Percentiles rank a stretch among this genome's conserved stretches.
Evolutionary conservation across 2,797 vertebrate species (phyloP).

Genomic region (Xerus rutilus): DNA sequence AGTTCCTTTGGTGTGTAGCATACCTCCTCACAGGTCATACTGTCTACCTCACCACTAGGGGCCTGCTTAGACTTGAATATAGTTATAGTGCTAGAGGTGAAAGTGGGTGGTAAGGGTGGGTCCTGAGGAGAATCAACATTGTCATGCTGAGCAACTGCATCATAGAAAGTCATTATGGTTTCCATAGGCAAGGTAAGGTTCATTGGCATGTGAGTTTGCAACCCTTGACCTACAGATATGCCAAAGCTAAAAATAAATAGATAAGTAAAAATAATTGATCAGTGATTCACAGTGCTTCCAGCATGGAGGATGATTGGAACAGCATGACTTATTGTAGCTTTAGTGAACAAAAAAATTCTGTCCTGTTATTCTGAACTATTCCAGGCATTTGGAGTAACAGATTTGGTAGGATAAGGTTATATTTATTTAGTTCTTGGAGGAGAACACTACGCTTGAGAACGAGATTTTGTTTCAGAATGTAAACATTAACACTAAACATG

Average conservation of each 20-base stretch:
- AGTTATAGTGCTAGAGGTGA: no score
- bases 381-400: not conserved
- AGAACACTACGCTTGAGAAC: not conserved
- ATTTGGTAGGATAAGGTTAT: not conserved
- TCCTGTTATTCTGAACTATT: not conserved
- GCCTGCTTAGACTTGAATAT: no score
- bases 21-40: not conserved
- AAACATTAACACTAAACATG: conserved; percentile 17
- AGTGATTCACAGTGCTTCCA: not conserved
- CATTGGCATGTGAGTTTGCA: not conserved
- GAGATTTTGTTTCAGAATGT: conserved; percentile 53
- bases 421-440: conserved; percentile 30
- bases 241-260: not conserved
- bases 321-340: not conserved
- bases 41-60: not conserved
- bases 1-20: no score
- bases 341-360: conserved; percentile 22
- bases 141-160: not conserved
- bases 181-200: not conserved
- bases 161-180: no score
- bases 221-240: not conserved
- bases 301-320: not conserved
- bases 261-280: not conserved
- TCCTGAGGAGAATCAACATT: not conserved
- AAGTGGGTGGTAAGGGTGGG: not conserved